A percentile compares a stretch with the other conserved stretches of the same genome.
phyloP scores from a whole-genome alignment of 2,888 invertebrate genomes.

The Trichogramma dendrolimi region DNA sequence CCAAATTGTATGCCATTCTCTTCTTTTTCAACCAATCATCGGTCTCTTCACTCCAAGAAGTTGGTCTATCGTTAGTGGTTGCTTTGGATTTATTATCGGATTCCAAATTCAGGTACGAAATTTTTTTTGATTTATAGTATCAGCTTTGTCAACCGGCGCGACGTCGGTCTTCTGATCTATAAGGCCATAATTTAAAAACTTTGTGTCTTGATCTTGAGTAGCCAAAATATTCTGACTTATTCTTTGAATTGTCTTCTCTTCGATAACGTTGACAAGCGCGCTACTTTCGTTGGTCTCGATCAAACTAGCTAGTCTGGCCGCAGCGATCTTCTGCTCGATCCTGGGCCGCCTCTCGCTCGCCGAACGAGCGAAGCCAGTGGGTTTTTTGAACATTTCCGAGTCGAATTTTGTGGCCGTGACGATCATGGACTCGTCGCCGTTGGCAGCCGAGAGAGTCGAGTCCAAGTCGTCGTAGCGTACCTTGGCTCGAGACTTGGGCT shows the following conservation, averaged over 20 bases:
- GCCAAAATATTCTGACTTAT: constrained; percentile 42
- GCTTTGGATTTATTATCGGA: constrained; percentile 24
- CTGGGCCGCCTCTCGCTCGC: constrained; percentile 39
- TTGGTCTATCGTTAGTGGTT: constrained; percentile 37
- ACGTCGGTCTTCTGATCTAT: constrained; percentile 35
- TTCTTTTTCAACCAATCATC: constrained; percentile 46
- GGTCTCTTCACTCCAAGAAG: constrained; percentile 45
- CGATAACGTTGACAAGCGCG: constrained; percentile 28
- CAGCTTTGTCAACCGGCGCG: constrained; percentile 18
- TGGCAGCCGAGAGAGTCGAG: constrained; percentile 60
- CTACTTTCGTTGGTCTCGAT: constrained; percentile 13
- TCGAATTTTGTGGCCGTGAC: constrained; percentile 56
- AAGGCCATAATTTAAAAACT: constrained; percentile 45
- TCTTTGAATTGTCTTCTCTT: constrained; percentile 39
- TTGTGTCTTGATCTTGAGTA: constrained; percentile 39
- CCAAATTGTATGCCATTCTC: constrained; percentile 41
- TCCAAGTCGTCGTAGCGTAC: constrained; percentile 57
- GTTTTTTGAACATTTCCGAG: constrained; percentile 43
- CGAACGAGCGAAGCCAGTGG: constrained; percentile 41
- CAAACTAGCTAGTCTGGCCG: constrained; percentile 5
- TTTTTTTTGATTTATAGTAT: constrained; percentile 29
- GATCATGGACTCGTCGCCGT: constrained; percentile 57
- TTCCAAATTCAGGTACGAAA: constrained; percentile 38
- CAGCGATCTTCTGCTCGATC: constrained; percentile 5
- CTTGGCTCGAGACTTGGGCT: constrained; percentile 29